phyloP scores from a whole-genome alignment of 2,113 vertebrate genomes.

The Meriones unguiculatus region DNA sequence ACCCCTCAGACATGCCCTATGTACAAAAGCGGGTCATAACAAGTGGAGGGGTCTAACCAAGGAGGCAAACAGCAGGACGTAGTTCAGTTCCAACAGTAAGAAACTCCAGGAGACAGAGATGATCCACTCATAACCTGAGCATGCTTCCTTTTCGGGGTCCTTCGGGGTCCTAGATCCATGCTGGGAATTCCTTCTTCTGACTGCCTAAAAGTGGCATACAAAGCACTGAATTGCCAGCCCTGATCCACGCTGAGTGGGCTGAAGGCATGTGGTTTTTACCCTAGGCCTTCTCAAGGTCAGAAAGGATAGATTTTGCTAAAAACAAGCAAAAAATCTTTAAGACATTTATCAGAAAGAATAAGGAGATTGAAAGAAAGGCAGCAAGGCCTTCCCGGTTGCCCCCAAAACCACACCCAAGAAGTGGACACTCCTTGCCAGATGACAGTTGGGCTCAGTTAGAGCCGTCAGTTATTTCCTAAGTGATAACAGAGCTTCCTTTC shows the following conservation, averaged over 20 bases:
- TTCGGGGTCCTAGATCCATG: not conserved
- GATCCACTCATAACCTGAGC: fast-evolving
- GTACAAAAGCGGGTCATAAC: not conserved
- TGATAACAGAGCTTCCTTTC: not conserved
- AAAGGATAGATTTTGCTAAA: not conserved
- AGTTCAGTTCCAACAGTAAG: not conserved
- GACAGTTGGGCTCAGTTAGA: not conserved
- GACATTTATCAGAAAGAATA: not conserved
- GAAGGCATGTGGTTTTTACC: not conserved
- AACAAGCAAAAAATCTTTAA: not conserved
- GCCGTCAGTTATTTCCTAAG: not conserved
- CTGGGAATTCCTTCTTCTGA: not conserved
- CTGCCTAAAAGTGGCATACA: not conserved
- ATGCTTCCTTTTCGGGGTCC: not conserved
- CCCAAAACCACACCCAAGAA: not conserved
- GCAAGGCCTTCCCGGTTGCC: not conserved
- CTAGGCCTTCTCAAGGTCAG: not conserved
- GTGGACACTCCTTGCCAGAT: not conserved
- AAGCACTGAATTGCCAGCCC: not conserved
- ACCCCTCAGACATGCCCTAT: not conserved
- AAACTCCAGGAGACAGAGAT: not conserved
- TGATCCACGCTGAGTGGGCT: not conserved
- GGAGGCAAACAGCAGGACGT: no score
- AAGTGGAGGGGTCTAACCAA: not conserved
- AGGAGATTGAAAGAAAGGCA: not conserved